These are phyloP conservation scores for Jacana jacana DNA, from an alignment of 2,113 vertebrate species.

Conservation along the genomic window DNA sequence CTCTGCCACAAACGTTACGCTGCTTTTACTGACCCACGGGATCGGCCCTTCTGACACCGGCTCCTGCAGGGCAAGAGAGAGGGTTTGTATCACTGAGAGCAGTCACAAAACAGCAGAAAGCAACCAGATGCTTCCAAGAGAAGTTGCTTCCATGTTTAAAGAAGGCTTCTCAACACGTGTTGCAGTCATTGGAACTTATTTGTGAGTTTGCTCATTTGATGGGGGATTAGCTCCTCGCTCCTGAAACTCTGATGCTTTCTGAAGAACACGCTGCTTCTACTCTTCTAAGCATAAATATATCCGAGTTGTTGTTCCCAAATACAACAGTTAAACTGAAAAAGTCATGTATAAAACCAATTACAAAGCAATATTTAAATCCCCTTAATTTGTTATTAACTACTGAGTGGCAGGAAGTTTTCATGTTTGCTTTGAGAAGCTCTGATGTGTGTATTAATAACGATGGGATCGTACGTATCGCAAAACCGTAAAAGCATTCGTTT, in stretches of 20 bases:
- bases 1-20: constrained; percentile 94
- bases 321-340: not conserved
- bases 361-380: not conserved
- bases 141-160: not conserved
- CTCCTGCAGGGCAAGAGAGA: constrained; percentile 77
- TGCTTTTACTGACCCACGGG: constrained; percentile 87
- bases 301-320: not conserved
- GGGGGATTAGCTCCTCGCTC: not conserved
- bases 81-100: not conserved
- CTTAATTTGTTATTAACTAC: not conserved
- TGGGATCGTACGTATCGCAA: not conserved
- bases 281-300: not conserved
- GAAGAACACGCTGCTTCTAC: not conserved
- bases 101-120: not conserved
- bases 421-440: not conserved
- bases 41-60: constrained; percentile 90
- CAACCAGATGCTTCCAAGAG: not conserved
- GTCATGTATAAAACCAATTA: not conserved
- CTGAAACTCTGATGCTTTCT: not conserved
- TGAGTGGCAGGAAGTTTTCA: not conserved
- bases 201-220: not conserved
- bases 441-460: not conserved
- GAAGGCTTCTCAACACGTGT: not conserved
- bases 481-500: not conserved
- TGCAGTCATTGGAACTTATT: not conserved